These are phyloP conservation scores for Brenthis hecate DNA, from an alignment of 2,888 invertebrate species.

Conservation along the genomic window DNA sequence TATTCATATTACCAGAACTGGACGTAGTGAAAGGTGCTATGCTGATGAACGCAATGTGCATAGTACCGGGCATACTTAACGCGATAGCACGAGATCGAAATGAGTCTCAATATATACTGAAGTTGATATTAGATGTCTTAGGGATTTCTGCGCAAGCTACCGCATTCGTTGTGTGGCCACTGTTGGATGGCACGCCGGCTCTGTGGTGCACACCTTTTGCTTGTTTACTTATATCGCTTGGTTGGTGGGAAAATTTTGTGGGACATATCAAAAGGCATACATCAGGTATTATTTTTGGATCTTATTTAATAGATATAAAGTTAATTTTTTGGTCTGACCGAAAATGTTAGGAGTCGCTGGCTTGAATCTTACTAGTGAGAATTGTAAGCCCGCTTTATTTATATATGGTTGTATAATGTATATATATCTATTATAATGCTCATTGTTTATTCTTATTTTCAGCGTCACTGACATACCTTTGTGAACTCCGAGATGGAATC, in stretches of 20 bases:
- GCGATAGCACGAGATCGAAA: slow-evolving; percentile 68
- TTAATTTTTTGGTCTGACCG: background rate
- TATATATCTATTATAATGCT: no score
- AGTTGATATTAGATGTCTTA: slow-evolving; percentile 79
- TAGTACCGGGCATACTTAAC: slow-evolving; percentile 90
- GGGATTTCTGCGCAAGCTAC: slow-evolving; percentile 85
- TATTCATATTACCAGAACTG: slow-evolving; percentile 89
- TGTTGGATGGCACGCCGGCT: slow-evolving; percentile 71
- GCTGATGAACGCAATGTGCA: slow-evolving; percentile 91
- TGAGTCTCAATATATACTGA: slow-evolving; percentile 61
- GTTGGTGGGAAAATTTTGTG: slow-evolving; percentile 94
- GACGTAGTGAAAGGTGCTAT: slow-evolving; percentile 92
- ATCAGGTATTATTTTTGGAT: slow-evolving; percentile 53
- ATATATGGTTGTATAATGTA: no score
- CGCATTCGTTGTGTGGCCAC: slow-evolving; percentile 87
- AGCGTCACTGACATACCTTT: slow-evolving; percentile 66
- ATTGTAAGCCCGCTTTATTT: no score
- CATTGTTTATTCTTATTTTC: slow-evolving; percentile 33
- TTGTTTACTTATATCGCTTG: slow-evolving; percentile 86
- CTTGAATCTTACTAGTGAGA: no score
- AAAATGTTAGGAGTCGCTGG: no score
- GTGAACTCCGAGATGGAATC: slow-evolving; percentile 77
- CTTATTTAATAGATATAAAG: background rate
- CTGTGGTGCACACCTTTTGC: slow-evolving; percentile 85
- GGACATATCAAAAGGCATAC: slow-evolving; percentile 60